A percentile compares a stretch with the other conserved stretches of the same genome.
These are phyloP conservation scores for Mormyrops attenuatus DNA, from an alignment of 2,797 vertebrate genomes.

Conservation along the genomic window DNA sequence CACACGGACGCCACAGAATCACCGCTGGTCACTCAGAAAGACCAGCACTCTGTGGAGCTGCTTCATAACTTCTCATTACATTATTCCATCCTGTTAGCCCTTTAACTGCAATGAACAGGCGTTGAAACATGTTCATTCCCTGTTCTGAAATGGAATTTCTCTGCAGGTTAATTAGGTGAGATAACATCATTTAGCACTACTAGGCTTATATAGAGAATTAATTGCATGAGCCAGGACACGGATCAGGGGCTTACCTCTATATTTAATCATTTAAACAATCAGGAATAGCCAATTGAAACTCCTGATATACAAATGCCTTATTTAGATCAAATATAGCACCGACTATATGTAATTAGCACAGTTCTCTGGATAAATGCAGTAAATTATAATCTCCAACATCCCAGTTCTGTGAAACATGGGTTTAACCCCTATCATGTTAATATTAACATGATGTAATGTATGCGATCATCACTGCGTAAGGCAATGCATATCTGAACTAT, in stretches of 20 bases:
- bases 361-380: constrained; percentile 25
- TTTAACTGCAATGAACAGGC: constrained; percentile 69
- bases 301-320: constrained; percentile 59
- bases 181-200: constrained; percentile 78
- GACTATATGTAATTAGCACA: constrained; percentile 49
- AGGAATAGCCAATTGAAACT: constrained; percentile 50
- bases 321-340: constrained; percentile 60
- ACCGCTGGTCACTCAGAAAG: too few species aligned
- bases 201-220: constrained; percentile 66
- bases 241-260: constrained; percentile 60
- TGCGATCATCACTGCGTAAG: not conserved
- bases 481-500: not conserved
- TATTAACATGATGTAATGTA: not conserved
- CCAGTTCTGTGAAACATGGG: not conserved
- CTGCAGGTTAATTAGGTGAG: constrained; percentile 79
- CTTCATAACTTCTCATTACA: not conserved
- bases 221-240: constrained; percentile 60
- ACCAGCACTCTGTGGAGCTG: not conserved
- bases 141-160: constrained; percentile 67
- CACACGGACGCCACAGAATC: not conserved
- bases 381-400: not conserved
- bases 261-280: constrained; percentile 70
- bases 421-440: not conserved
- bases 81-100: not conserved
- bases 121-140: constrained; percentile 65